phyloP scores from a whole-genome alignment of 2,888 invertebrate species.

The Sicus ferrugineus region DNA sequence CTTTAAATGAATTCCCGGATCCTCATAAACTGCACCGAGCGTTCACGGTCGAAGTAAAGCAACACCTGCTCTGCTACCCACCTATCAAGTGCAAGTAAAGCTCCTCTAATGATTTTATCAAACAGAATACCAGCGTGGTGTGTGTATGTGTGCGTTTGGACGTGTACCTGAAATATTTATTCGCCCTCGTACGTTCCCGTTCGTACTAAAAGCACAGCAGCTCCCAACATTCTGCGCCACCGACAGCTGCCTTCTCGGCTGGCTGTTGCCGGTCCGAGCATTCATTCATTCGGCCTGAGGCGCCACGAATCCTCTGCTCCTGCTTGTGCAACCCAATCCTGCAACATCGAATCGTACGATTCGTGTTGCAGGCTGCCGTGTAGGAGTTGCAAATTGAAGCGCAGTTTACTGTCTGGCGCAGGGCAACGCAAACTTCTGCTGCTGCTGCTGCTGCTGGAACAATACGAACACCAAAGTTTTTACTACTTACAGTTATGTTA shows the following conservation, averaged over 20 bases:
- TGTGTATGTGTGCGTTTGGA: background rate
- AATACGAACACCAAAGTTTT: background rate
- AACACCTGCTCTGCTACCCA: constrained; percentile 15
- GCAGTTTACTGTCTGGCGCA: constrained; percentile 7
- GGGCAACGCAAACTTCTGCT: background rate
- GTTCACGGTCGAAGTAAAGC: background rate
- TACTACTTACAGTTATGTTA: background rate
- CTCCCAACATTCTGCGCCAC: background rate
- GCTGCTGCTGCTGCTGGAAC: background rate
- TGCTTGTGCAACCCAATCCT: background rate
- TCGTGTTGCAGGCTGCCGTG: background rate
- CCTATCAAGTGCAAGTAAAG: constrained; percentile 16
- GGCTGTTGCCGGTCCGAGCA: constrained; percentile 15
- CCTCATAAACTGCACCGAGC: background rate
- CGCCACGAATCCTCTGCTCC: constrained; percentile 14
- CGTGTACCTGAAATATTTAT: background rate
- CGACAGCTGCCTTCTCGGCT: background rate
- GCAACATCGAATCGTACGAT: background rate
- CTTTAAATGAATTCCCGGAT: too few species aligned
- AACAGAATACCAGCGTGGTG: background rate
- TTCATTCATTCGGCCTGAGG: constrained; percentile 24
- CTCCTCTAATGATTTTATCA: constrained; percentile 25
- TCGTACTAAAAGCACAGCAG: constrained; percentile 10
- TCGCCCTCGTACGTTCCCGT: background rate
- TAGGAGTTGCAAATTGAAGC: constrained; percentile 13